Percentiles rank a stretch among this genome's conserved stretches.
Conservation (phyloP, 2,113 vertebrate species). For the Nesospiza acunhae region DNA sequence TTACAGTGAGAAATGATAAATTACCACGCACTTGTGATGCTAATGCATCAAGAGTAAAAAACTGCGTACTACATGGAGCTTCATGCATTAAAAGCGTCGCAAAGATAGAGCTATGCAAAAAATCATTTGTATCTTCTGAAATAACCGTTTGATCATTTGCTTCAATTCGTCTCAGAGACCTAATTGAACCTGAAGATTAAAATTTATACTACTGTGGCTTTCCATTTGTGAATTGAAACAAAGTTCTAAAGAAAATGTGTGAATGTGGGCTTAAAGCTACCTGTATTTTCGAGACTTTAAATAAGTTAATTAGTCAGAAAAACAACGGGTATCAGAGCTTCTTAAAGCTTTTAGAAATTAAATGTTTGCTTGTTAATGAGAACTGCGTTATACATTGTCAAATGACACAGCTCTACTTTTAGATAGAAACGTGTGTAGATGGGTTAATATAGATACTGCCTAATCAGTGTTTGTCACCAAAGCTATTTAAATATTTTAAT, state of each 20-base stretch:
- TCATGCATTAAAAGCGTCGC: constrained; percentile 23
- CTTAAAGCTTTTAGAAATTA: background rate
- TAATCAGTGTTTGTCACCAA: background rate
- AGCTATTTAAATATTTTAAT: background rate
- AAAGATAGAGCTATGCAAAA: constrained; percentile 13
- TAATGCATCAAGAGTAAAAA: constrained; percentile 76
- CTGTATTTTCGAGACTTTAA: background rate
- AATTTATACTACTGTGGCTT: constrained; percentile 39
- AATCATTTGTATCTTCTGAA: constrained; percentile 34
- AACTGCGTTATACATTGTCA: background rate
- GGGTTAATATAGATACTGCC: background rate
- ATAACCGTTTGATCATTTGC: constrained; percentile 55
- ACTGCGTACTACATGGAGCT: constrained; percentile 50
- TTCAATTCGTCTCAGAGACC: constrained; percentile 44
- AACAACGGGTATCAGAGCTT: background rate
- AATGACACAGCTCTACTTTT: background rate
- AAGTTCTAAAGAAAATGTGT: constrained; percentile 27
- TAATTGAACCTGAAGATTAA: constrained; percentile 66
- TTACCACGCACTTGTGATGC: constrained; percentile 78
- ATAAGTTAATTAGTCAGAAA: background rate
- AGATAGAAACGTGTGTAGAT: background rate
- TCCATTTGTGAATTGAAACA: constrained; percentile 45
- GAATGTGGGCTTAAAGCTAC: background rate
- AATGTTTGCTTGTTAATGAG: background rate
- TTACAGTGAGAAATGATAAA: constrained; percentile 83